Evolutionary conservation across 2,797 vertebrate genomes (phyloP).

Genomic region (Eospalax fontanierii): DNA sequence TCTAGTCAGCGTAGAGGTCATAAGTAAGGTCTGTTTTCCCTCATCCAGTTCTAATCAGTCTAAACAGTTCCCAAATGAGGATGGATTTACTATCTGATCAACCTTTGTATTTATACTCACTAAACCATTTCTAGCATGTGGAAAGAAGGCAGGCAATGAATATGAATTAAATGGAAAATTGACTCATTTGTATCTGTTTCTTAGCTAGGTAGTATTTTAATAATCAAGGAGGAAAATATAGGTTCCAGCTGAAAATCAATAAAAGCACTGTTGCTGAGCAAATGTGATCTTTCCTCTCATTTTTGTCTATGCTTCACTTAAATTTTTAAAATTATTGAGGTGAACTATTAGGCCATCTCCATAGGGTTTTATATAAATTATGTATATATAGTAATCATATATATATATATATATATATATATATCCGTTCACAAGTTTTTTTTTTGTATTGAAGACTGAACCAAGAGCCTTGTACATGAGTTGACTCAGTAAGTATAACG

Average conservation of each 20-base stretch:
- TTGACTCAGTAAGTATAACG: not conserved
- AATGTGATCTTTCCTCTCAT: not conserved
- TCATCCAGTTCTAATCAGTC: no score
- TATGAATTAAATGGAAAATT: not conserved
- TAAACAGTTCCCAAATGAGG: no score
- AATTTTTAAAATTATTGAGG: not conserved
- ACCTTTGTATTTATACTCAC: not conserved
- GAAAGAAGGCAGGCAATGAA: not conserved
- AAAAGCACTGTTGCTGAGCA: not conserved
- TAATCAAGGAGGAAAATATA: not conserved
- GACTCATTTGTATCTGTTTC: not conserved
- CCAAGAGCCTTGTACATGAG: not conserved
- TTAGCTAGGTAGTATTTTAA: slow-evolving; percentile 17
- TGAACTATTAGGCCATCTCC: not conserved
- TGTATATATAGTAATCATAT: no score
- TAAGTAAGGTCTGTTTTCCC: no score
- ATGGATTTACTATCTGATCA: not conserved
- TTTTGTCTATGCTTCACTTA: not conserved
- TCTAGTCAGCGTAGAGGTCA: no score
- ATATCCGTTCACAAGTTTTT: no score
- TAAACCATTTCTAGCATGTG: not conserved
- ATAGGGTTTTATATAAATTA: not conserved
- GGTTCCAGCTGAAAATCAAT: slow-evolving; percentile 17
- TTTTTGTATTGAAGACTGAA: not conserved
- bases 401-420: no score